Base-by-base conservation (phyloP, 2,888 invertebrate species). In the Mythimna lalbum region DNA sequence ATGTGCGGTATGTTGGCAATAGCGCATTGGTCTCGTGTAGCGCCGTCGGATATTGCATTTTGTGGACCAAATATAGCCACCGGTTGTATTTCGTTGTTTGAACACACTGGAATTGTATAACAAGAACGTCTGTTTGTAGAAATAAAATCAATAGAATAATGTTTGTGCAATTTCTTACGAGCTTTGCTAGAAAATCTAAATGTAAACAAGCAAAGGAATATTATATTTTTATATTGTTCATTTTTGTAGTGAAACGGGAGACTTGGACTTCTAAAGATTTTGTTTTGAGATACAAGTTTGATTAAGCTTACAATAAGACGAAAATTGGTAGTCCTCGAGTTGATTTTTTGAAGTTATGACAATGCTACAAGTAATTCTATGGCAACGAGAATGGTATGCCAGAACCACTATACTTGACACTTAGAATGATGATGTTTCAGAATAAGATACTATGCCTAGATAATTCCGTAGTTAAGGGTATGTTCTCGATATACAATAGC, bases 1-100 rank as follows among this genome's bases (percentile, higher is more conserved):
- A 96, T 90, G 66, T 95, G 94, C 4, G 96, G 96, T 69, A 95
- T 92, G 59, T 95, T 90, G 0, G 91, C 90, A 9, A 90, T 82
- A 4, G 89, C 87, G 69, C 95, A 94, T 73, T 95, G 94, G 69
- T 95, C 93, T n/a, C 91, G 87, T 2, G 94, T 85, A 0, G 91
- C 89, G 0, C 92, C 90, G 64, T 95, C 95, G n/a, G 92, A 84
- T 70, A 91, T 86, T 21, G 92, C 87, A 63, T 89, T 90, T 89
- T 94, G 95, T 27, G 95, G 96, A 57, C 96, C 96, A 50, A 96
- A 89, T 52, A 96, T 80, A 6, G 92, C 94, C 75, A 95, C 90
- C 7, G 95, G 93, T 69, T 81, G 87, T 59, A 89, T 87, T 50
- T 88, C 83, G 71, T 82, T 88, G 60, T 87, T 88, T 59, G 90